phyloP scores from a whole-genome alignment of 2,113 vertebrate genomes.

The Nothobranchius furzeri region DNA sequence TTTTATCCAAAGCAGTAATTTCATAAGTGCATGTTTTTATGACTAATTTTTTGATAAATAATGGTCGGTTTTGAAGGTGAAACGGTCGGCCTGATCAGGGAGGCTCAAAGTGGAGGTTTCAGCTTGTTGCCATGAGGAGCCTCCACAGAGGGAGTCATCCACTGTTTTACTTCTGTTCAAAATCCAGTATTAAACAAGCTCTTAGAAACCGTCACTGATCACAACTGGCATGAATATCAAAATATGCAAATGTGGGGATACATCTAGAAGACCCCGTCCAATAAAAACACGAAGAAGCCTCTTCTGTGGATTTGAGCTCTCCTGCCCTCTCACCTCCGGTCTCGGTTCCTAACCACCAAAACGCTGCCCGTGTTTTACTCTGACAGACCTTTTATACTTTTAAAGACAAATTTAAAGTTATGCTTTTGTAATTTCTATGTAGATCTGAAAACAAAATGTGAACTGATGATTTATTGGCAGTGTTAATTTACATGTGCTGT shows the following conservation, averaged over 20 bases:
- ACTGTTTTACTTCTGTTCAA: too few relatives aligned
- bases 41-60: constrained; percentile 24
- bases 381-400: constrained; percentile 92
- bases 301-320: not conserved
- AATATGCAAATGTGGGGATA: not conserved
- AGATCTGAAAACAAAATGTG: constrained; percentile 80
- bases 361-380: constrained; percentile 62
- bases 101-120: too few relatives aligned
- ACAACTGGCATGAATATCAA: not conserved
- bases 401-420: constrained; percentile 69
- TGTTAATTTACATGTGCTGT: constrained; percentile 82
- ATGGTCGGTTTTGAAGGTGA: constrained; percentile 14
- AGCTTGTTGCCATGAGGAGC: too few relatives aligned
- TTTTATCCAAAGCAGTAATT: constrained; percentile 6
- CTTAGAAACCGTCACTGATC: too few relatives aligned
- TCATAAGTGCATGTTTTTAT: constrained; percentile 1
- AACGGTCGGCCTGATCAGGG: not conserved
- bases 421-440: constrained; percentile 95
- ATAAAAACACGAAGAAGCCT: not conserved
- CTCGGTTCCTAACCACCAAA: constrained; percentile 11
- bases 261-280: not conserved
- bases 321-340: constrained; percentile 4
- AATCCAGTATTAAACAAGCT: too few relatives aligned
- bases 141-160: too few relatives aligned
- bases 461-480: constrained; percentile 78